phyloP scores from a whole-genome alignment of 2,888 invertebrate species.

The Acholoe squamosa region DNA sequence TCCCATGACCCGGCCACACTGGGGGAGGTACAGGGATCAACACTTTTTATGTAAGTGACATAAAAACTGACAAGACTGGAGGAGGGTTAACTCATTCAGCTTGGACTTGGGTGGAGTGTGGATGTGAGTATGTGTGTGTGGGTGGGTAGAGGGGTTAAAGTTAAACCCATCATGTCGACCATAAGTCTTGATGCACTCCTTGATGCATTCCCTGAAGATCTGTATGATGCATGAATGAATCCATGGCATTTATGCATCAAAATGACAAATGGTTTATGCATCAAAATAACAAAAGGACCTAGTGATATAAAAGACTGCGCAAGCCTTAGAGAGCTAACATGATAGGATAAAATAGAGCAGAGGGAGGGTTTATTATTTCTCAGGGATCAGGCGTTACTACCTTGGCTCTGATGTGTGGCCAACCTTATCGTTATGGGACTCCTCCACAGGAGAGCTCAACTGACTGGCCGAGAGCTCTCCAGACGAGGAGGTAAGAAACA shows the following conservation, averaged over 20 bases:
- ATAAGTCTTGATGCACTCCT: no score
- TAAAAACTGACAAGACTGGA: not conserved
- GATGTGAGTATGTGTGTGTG: not conserved
- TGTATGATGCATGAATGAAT: no score
- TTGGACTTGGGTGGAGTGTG: not conserved
- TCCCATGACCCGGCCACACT: slow-evolving; percentile 30
- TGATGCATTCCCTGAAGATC: no score
- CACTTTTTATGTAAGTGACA: slow-evolving; percentile 10
- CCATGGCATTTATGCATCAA: no score
- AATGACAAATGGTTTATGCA: no score
- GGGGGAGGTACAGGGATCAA: not conserved
- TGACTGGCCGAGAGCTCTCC: slow-evolving; percentile 16
- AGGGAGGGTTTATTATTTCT: slow-evolving; percentile 34
- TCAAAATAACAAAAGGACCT: no score
- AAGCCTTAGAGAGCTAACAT: not conserved
- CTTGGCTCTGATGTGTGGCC: slow-evolving; percentile 26
- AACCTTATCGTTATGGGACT: slow-evolving; percentile 42
- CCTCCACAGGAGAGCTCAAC: not conserved
- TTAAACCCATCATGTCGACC: no score
- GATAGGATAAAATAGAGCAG: not conserved
- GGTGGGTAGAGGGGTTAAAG: no score
- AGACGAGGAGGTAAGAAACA: not conserved
- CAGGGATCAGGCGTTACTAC: slow-evolving; percentile 19
- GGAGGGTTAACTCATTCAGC: slow-evolving; percentile 20
- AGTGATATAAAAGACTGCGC: no score